Evolutionary conservation across 2,888 invertebrate genomes (phyloP).

Genomic region (Dastarcus helophoroides): DNA sequence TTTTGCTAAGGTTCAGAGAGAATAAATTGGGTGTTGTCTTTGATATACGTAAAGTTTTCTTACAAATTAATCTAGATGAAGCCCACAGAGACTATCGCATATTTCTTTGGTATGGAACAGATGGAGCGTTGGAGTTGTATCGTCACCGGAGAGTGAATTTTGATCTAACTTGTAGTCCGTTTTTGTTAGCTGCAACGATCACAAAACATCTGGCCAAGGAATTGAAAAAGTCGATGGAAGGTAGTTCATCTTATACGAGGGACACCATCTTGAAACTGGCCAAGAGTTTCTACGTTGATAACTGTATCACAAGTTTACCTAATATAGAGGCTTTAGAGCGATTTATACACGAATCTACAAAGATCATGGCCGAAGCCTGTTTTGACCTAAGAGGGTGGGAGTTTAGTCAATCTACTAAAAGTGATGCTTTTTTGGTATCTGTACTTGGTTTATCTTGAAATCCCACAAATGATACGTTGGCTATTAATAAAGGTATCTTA

Average conservation of each 20-base stretch:
- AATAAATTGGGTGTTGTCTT: slow-evolving; percentile 16
- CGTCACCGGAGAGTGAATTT: slow-evolving; percentile 14
- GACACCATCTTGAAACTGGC: slow-evolving; percentile 9
- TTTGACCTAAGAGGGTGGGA: slow-evolving; percentile 17
- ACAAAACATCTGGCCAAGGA: slow-evolving; percentile 5
- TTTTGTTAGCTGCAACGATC: too few species aligned
- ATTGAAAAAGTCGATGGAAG: slow-evolving; percentile 3
- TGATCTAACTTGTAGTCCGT: slow-evolving; percentile 11
- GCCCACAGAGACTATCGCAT: too few species aligned
- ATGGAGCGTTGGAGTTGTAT: slow-evolving; percentile 8
- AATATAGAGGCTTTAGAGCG: slow-evolving; percentile 2
- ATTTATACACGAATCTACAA: slow-evolving; percentile 11
- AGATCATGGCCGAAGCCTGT: slow-evolving; percentile 10
- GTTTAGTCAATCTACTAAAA: slow-evolving; percentile 4
- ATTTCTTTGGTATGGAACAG: too few species aligned
- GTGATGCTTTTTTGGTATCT: slow-evolving; percentile 16
- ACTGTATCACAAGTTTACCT: slow-evolving; percentile 13
- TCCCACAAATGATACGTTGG: slow-evolving; percentile 4
- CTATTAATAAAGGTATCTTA: too few species aligned
- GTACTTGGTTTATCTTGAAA: slow-evolving; percentile 10
- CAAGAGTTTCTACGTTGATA: slow-evolving; percentile 16
- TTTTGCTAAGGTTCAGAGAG: slow-evolving; percentile 14
- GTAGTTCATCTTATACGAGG: slow-evolving; percentile 2
- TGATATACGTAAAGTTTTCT: slow-evolving; percentile 25
- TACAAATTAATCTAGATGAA: slow-evolving; percentile 25